These are phyloP conservation scores for Nephrocerus scutellatus DNA, from an alignment of 2,888 invertebrate genomes.

Conservation along the genomic window DNA sequence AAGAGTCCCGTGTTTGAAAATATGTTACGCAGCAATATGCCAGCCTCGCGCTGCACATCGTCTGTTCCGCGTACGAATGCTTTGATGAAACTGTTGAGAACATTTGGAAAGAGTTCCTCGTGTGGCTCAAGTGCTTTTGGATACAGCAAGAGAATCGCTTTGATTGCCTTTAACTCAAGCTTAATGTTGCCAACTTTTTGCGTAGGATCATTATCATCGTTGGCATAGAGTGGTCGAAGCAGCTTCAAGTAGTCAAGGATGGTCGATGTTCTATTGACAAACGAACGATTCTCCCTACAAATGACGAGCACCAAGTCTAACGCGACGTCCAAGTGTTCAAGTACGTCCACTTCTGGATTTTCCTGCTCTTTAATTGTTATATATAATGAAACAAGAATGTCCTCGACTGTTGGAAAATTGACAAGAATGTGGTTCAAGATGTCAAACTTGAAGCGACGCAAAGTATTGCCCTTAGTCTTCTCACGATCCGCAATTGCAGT, in stretches of 20 bases:
- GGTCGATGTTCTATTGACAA: conserved; percentile 41
- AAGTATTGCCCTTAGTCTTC: conserved; percentile 34
- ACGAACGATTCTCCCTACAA: conserved; percentile 41
- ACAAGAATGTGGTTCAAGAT: conserved; percentile 43
- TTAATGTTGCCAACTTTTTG: conserved; percentile 28
- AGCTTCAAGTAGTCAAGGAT: conserved; percentile 43
- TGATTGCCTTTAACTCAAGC: conserved; percentile 43
- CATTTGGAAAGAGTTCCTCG: conserved; percentile 51
- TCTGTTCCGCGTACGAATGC: conserved; percentile 47
- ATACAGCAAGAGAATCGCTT: conserved; percentile 44
- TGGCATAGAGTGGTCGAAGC: conserved; percentile 39
- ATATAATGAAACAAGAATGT: conserved; percentile 37
- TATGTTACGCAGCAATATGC: conserved; percentile 52
- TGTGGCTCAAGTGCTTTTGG: conserved; percentile 51
- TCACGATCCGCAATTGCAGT: conserved; percentile 35
- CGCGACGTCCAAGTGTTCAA: conserved; percentile 39
- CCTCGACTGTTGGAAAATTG: conserved; percentile 41
- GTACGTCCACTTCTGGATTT: conserved; percentile 30
- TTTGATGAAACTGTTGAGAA: conserved; percentile 54
- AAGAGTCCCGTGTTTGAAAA: conserved; percentile 60
- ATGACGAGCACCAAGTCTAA: conserved; percentile 42
- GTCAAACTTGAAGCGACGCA: conserved; percentile 45
- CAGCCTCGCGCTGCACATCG: conserved; percentile 49
- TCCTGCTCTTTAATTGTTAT: conserved; percentile 26
- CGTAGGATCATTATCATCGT: conserved; percentile 14